phyloP scores from a whole-genome alignment of 2,797 vertebrate genomes.

The Galagoides demidoff region DNA sequence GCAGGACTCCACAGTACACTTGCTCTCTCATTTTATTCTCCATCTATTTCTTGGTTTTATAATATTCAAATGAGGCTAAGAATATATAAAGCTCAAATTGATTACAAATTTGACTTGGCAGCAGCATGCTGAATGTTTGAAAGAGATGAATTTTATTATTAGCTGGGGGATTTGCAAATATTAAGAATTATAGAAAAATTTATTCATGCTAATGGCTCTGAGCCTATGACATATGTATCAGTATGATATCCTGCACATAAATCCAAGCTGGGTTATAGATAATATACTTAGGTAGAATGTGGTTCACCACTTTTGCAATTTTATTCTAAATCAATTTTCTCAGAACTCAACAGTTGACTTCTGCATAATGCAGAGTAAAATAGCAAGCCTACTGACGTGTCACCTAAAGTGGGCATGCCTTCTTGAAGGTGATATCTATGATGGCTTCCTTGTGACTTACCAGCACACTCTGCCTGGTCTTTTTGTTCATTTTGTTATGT shows the following conservation, averaged over 20 bases:
- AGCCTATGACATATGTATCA: conserved; percentile 17
- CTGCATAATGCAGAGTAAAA: conserved; percentile 61
- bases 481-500: neutral
- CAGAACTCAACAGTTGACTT: conserved; percentile 29
- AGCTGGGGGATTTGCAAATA: conserved; percentile 69
- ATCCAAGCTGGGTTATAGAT: conserved; percentile 52
- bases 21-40: conserved; percentile 61
- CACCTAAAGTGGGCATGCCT: neutral
- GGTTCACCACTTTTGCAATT: conserved; percentile 46
- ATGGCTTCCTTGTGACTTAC: neutral
- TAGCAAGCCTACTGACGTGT: neutral
- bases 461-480: neutral
- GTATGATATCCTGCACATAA: neutral
- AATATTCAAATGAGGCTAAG: conserved; percentile 64
- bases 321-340: conserved; percentile 65
- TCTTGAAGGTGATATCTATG: neutral
- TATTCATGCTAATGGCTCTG: conserved; percentile 55
- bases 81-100: conserved; percentile 62
- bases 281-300: conserved; percentile 56
- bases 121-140: conserved; percentile 51
- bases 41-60: conserved; percentile 49
- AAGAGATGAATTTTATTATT: conserved; percentile 61
- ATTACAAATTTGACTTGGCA: conserved; percentile 68
- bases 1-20: neutral
- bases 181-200: conserved; percentile 65